These are phyloP conservation scores for Lagria hirta DNA, from an alignment of 2,888 invertebrate species.

Conservation along the genomic window DNA sequence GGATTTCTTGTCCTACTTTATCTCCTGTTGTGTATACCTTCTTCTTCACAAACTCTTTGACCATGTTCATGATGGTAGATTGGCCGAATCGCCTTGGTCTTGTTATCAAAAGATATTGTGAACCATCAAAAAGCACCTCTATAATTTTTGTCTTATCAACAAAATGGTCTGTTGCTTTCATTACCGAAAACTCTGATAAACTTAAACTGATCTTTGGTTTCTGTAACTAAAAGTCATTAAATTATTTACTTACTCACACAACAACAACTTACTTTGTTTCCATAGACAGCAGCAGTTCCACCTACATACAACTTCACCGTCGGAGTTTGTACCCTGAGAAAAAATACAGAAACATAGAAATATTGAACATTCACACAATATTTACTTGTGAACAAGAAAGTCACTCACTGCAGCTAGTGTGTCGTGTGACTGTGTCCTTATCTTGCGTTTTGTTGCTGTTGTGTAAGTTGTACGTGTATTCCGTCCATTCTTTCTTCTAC, in stretches of 20 bases:
- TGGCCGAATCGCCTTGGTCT: conserved; percentile 12
- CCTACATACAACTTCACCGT: conserved; percentile 7
- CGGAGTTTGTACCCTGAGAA: too few relatives aligned
- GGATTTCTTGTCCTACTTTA: conserved; percentile 12
- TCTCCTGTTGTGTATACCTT: conserved; percentile 13
- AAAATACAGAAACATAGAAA: too few relatives aligned
- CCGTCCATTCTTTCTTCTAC: conserved; percentile 5
- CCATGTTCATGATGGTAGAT: conserved; percentile 12
- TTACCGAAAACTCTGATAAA: conserved; percentile 6
- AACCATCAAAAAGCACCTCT: conserved; percentile 8
- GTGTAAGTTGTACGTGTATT: conserved; percentile 2
- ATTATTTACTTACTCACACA: conserved; percentile 11
- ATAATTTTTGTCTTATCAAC: conserved; percentile 11
- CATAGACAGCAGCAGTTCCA: conserved; percentile 11
- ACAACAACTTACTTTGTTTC: conserved; percentile 11
- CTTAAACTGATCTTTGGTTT: conserved; percentile 3
- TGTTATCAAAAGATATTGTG: conserved; percentile 7
- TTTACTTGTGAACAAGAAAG: conserved; percentile 6
- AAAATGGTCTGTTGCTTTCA: conserved; percentile 10
- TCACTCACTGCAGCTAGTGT: conserved; percentile 4
- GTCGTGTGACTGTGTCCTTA: conserved; percentile 1
- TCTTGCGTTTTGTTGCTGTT: conserved; percentile 2
- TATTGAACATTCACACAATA: conserved; percentile 7
- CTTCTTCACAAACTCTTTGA: conserved; percentile 12
- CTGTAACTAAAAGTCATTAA: conserved; percentile 11